Conservation (phyloP, 1,140 invertebrate genomes). For the Protaetia brevitarsis region DNA sequence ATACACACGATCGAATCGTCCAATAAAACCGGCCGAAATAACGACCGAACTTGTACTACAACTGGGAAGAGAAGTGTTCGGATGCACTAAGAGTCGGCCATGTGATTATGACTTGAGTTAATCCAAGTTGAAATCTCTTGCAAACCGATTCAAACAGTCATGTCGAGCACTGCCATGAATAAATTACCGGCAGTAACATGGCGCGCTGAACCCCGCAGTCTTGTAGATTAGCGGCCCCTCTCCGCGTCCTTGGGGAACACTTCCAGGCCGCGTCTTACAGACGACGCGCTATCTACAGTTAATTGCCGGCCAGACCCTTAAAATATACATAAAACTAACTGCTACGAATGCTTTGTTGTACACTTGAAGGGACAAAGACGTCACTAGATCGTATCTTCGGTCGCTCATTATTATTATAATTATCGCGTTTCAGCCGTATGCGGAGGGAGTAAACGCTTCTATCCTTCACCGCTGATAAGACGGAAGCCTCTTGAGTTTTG, state of each 20-base stretch:
- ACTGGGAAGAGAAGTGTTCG: neutral
- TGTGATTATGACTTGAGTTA: conserved; percentile 44
- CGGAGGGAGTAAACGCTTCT: neutral
- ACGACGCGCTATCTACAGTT: conserved; percentile 35
- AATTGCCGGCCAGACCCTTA: conserved; percentile 35
- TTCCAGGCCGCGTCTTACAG: conserved; percentile 39
- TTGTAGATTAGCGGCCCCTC: conserved; percentile 42
- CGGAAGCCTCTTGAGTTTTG: too few species aligned
- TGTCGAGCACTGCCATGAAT: conserved; percentile 44
- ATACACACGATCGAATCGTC: conserved; percentile 11
- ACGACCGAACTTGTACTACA: neutral
- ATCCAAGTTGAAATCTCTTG: conserved; percentile 44
- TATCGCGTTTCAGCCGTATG: conserved; percentile 3
- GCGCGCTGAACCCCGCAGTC: conserved; percentile 34
- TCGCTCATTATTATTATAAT: conserved; percentile 18
- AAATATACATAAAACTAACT: conserved; percentile 38
- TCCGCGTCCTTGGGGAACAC: conserved; percentile 41
- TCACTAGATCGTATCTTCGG: conserved; percentile 25
- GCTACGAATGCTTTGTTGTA: conserved; percentile 33
- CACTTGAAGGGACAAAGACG: conserved; percentile 28
- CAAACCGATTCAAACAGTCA: conserved; percentile 42
- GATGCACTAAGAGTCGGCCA: conserved; percentile 24
- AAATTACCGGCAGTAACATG: conserved; percentile 40
- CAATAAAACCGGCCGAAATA: conserved; percentile 14
- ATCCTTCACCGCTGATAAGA: conserved; percentile 7